Evolutionary conservation across 2,888 invertebrate genomes (phyloP).

Genomic region (Villa cingulata): DNA sequence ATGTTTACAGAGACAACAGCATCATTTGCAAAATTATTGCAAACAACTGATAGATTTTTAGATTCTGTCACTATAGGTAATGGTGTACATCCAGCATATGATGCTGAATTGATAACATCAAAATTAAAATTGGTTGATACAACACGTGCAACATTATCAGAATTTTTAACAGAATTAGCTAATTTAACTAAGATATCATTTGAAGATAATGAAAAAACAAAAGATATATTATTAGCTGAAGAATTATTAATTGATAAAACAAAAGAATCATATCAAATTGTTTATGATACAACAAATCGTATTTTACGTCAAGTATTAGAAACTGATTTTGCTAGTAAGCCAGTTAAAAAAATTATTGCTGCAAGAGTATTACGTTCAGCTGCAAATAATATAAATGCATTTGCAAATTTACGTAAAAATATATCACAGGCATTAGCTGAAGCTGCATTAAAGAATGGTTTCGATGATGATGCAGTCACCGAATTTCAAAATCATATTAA

Average conservation of each 20-base stretch:
- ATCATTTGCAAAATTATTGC: slow-evolving; percentile 3
- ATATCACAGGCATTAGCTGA: slow-evolving; percentile 1
- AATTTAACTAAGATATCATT: not conserved
- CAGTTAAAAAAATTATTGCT: slow-evolving; percentile 6
- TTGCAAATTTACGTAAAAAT: slow-evolving; percentile 1
- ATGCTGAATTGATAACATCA: slow-evolving; percentile 1
- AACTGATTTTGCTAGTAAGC: not conserved
- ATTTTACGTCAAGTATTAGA: not conserved
- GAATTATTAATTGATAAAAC: slow-evolving; percentile 6
- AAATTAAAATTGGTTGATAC: slow-evolving; percentile 6
- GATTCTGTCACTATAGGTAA: not conserved
- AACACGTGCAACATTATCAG: slow-evolving; percentile 1
- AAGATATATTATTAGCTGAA: slow-evolving; percentile 2
- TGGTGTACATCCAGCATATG: not conserved
- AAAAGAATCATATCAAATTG: slow-evolving; percentile 5
- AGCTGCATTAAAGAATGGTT: not conserved
- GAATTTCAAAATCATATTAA: slow-evolving; percentile 1
- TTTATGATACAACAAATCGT: slow-evolving; percentile 1
- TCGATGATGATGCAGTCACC: not conserved
- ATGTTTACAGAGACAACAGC: slow-evolving; percentile 3
- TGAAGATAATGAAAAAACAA: not conserved
- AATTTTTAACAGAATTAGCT: slow-evolving; percentile 2
- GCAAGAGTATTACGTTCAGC: slow-evolving; percentile 4
- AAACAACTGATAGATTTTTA: slow-evolving; percentile 3
- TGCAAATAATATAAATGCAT: slow-evolving; percentile 2